These are phyloP conservation scores for Tortrix viridana DNA, from an alignment of 2,888 invertebrate species.

Conservation along the genomic window DNA sequence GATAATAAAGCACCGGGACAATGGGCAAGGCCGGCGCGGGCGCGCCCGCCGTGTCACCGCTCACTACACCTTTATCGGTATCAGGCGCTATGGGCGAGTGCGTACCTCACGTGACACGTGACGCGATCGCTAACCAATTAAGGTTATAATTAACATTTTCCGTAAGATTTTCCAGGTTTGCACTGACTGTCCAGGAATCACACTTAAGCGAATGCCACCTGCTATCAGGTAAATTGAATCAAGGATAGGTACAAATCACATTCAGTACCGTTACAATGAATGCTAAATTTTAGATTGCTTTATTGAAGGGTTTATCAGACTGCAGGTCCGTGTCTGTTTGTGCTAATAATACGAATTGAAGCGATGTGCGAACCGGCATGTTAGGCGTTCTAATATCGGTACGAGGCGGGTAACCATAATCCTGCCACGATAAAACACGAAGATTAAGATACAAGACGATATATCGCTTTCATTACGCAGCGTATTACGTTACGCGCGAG, in stretches of 20 bases:
- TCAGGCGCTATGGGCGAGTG: not conserved
- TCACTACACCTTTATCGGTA: constrained; percentile 31
- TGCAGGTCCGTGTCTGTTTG: constrained; percentile 21
- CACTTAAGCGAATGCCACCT: too few species aligned
- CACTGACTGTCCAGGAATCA: too few species aligned
- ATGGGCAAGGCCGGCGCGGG: constrained; percentile 45
- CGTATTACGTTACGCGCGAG: constrained; percentile 16
- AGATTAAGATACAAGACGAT: constrained; percentile 23
- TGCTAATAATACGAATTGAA: constrained; percentile 27
- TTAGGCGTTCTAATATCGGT: too few species aligned
- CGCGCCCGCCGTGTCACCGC: constrained; percentile 2
- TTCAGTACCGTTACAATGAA: too few species aligned
- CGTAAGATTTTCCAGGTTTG: too few species aligned
- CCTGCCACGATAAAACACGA: constrained; percentile 7
- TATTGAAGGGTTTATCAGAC: constrained; percentile 11
- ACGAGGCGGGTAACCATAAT: constrained; percentile 7
- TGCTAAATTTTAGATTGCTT: not conserved
- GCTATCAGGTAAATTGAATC: too few species aligned
- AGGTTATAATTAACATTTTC: constrained; percentile 27
- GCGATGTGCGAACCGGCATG: too few species aligned
- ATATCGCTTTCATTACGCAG: constrained; percentile 17
- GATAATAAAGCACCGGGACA: constrained; percentile 38
- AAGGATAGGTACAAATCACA: too few species aligned
- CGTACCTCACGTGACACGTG: constrained; percentile 29
- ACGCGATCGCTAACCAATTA: constrained; percentile 18